Conservation (phyloP, 2,888 invertebrate genomes). For the Linhomoeus sp. region DNA sequence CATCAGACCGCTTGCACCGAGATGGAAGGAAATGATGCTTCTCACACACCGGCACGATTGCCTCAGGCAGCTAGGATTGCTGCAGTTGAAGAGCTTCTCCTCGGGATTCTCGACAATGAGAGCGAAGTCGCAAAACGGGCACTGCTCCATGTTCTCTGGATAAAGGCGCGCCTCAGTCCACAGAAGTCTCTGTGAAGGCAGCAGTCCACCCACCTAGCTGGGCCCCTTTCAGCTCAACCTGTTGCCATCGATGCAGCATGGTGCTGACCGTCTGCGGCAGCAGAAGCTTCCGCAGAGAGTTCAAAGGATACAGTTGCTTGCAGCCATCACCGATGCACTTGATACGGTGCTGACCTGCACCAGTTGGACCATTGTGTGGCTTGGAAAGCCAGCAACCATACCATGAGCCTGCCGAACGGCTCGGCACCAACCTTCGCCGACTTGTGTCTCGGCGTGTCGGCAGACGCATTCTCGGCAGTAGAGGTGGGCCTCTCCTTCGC, state of each 20-base stretch:
- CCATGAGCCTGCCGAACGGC: neutral
- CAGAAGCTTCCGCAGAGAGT: neutral
- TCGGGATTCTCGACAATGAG: constrained; percentile 33
- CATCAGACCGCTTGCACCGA: too few relatives aligned
- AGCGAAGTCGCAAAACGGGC: constrained; percentile 42
- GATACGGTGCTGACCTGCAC: neutral
- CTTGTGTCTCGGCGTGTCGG: neutral
- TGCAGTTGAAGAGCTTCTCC: constrained; percentile 36
- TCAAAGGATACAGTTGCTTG: neutral
- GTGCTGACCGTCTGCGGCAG: neutral
- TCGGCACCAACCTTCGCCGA: neutral
- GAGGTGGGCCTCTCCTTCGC: neutral
- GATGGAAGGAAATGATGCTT: too few relatives aligned
- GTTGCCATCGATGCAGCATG: neutral
- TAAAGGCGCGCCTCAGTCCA: too few relatives aligned
- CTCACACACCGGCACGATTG: constrained; percentile 37
- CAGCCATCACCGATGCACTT: neutral
- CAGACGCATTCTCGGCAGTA: neutral
- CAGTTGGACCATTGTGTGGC: too few relatives aligned
- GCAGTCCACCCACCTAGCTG: too few relatives aligned
- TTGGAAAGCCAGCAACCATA: neutral
- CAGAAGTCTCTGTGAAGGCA: too few relatives aligned
- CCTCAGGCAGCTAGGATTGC: constrained; percentile 39
- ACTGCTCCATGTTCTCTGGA: constrained; percentile 36
- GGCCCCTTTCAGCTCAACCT: neutral